Evolutionary conservation across 37 sponge, comb jelly and placozoan species (phyloP).

Genomic region (Axinella damicornis): DNA sequence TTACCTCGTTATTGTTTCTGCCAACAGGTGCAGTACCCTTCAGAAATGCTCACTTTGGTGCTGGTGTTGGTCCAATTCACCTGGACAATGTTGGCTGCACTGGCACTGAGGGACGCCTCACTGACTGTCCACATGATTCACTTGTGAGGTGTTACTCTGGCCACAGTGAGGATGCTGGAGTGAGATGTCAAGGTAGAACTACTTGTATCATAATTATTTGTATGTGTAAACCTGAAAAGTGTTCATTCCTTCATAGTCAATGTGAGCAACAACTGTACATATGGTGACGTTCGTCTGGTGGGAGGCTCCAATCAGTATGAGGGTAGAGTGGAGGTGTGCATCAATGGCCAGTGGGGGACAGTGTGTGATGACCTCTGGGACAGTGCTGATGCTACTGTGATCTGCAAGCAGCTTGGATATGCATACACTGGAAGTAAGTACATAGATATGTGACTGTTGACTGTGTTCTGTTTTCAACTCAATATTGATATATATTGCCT

Average conservation of each 20-base stretch:
- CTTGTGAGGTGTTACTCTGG: too few species aligned
- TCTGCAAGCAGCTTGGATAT: constrained; percentile 7
- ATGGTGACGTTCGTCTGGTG: constrained; percentile 24
- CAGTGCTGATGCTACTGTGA: background rate
- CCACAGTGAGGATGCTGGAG: constrained; percentile 3
- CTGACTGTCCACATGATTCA: background rate
- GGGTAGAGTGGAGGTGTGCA: constrained; percentile 22
- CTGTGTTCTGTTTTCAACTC: too few species aligned
- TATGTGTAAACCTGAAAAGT: too few species aligned
- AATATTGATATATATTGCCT: too few species aligned
- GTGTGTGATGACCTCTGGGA: constrained; percentile 8
- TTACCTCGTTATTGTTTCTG: background rate
- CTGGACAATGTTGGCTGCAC: constrained; percentile 9
- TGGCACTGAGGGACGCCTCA: constrained; percentile 4
- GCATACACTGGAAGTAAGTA: background rate
- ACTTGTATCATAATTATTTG: too few species aligned
- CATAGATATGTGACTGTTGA: too few species aligned
- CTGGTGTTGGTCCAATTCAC: constrained; percentile 8
- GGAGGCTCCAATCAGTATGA: constrained; percentile 14
- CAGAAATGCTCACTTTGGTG: constrained; percentile 21
- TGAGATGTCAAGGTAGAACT: background rate
- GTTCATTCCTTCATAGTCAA: too few species aligned
- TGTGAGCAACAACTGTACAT: background rate
- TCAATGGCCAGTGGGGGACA: constrained; percentile 20
- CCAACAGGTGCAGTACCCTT: constrained; percentile 6